Conservation (phyloP, 2,113 vertebrate genomes). For the Sinocyclocheilus maitianheensis region DNA sequence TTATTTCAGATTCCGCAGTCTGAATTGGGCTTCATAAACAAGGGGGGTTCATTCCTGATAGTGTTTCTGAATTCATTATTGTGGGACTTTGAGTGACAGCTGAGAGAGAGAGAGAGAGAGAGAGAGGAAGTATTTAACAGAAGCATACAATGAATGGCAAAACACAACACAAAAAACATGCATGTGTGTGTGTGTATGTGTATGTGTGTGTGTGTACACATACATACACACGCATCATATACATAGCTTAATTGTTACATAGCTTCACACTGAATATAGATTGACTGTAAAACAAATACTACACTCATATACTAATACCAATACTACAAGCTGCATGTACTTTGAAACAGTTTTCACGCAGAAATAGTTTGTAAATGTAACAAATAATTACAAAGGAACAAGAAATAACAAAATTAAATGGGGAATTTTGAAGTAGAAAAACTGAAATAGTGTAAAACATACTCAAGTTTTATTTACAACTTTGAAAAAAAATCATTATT, state of each 20-base stretch:
- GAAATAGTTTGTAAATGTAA: no score
- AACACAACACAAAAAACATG: slow-evolving; percentile 59
- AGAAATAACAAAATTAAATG: no score
- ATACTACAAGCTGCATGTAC: no score
- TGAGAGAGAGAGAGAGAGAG: slow-evolving; percentile 13
- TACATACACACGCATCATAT: no score
- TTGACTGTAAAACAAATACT: neutral
- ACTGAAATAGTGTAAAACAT: neutral
- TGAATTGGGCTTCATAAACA: slow-evolving; percentile 88
- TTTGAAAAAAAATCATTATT: neutral
- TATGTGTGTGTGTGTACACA: no score
- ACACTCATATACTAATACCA: no score
- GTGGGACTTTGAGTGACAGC: slow-evolving; percentile 79
- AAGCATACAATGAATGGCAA: slow-evolving; percentile 82
- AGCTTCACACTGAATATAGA: neutral
- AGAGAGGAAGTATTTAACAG: slow-evolving; percentile 70
- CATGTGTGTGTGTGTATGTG: no score
- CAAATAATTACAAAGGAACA: no score
- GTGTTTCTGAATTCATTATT: slow-evolving; percentile 87
- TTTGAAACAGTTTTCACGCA: no score
- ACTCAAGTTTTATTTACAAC: no score
- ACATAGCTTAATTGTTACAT: neutral
- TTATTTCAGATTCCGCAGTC: slow-evolving; percentile 81
- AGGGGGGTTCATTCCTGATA: slow-evolving; percentile 89
- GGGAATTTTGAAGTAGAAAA: neutral